Percentiles rank a stretch among this genome's conserved stretches.
These are phyloP conservation scores for Lamellibrachia columna DNA, from an alignment of 2,888 invertebrate species.

Conservation along the genomic window DNA sequence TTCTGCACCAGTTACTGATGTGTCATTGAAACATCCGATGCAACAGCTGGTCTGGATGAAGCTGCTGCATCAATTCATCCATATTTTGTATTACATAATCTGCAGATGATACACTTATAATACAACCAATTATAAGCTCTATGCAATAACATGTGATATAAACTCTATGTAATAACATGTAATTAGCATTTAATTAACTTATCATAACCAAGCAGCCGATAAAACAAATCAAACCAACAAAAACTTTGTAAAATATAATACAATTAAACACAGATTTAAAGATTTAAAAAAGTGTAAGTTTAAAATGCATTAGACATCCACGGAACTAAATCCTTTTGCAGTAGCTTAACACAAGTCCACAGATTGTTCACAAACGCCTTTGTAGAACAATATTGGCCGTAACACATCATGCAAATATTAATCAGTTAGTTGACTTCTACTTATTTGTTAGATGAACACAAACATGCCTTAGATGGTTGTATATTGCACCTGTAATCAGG, in stretches of 20 bases:
- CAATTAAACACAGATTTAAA: neutral
- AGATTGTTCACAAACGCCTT: neutral
- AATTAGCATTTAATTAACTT: neutral
- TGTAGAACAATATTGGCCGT: neutral
- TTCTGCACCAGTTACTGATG: no score
- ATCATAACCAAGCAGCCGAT: neutral
- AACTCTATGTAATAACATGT: neutral
- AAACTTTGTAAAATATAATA: neutral
- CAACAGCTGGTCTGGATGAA: neutral
- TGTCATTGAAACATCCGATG: no score
- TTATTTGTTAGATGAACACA: neutral
- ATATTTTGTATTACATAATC: neutral
- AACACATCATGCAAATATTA: constrained; percentile 4
- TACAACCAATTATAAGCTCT: neutral
- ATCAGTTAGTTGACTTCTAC: neutral
- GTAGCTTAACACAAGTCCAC: neutral
- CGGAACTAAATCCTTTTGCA: neutral
- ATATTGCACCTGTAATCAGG: neutral
- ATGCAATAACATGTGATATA: neutral
- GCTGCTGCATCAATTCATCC: neutral
- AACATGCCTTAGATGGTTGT: neutral
- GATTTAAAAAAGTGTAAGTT: neutral
- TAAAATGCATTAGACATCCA: neutral
- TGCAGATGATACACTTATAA: neutral
- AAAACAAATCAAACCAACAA: neutral